These are phyloP conservation scores for Microcaecilia unicolor DNA, from an alignment of 2,797 vertebrate genomes.

Conservation along the genomic window DNA sequence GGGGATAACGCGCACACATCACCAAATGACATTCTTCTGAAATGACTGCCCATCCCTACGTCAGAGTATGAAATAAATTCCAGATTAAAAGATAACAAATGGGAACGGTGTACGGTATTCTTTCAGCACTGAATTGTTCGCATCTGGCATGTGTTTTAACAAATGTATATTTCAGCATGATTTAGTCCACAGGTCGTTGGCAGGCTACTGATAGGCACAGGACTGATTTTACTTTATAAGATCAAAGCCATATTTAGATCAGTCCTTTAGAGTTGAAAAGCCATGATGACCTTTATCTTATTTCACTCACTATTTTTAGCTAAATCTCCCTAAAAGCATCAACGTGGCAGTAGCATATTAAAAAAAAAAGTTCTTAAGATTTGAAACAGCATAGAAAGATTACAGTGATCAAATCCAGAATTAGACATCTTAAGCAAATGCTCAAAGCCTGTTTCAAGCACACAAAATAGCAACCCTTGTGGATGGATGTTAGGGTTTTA, in stretches of 20 bases:
- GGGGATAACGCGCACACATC: too few relatives aligned
- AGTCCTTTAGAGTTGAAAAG: constrained; percentile 18
- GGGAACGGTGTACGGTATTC: neutral
- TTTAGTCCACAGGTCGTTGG: neutral
- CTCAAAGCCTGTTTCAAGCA: neutral
- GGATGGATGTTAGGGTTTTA: too few relatives aligned
- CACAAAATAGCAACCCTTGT: neutral
- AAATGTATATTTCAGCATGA: neutral
- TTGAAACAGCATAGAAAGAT: neutral
- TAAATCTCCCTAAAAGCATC: constrained; percentile 3
- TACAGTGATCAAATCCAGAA: neutral
- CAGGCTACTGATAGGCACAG: neutral
- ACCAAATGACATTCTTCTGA: too few relatives aligned
- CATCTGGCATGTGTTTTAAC: neutral
- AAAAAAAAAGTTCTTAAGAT: neutral
- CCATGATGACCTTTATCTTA: constrained; percentile 1
- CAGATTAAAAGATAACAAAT: neutral
- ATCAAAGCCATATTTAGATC: constrained; percentile 10
- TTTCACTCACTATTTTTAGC: neutral
- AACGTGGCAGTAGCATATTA: neutral
- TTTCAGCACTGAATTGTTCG: neutral
- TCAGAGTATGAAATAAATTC: too few relatives aligned
- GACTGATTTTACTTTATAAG: neutral
- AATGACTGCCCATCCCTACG: too few relatives aligned
- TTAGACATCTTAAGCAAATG: neutral